Evolutionary conservation across 2,113 vertebrate species (phyloP), one percentile per base, ranked within the genome.

Genomic region (Dendropsophus ebraccatus): DNA sequence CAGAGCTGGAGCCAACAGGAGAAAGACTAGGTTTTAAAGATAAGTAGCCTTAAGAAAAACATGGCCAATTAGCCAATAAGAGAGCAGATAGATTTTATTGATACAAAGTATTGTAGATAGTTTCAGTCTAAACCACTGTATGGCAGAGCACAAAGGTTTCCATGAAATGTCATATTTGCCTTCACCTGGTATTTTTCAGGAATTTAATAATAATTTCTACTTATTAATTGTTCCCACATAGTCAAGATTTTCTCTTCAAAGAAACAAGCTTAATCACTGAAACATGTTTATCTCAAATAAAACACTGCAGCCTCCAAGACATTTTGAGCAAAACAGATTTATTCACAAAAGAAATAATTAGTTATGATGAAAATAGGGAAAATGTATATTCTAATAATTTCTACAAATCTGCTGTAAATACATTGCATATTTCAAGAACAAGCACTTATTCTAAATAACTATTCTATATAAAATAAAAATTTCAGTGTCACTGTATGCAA

Each of bases 211-310:
- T 65, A 12, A 32, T 7, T 69, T 35, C 30, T 19, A 35, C 19
- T 69, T 25, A 69, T 32, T 17, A 69, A 13, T 32, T 69, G 11
- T 69, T 47, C 3, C 10, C 72, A 74, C 72, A 25, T 21, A 14
- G n/a, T 56, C 50, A 32, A 4, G 32, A 58, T 58, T 78, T 58
- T 28, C 76, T 78, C 76, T 78, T 78, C 76, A 78, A 58, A 78
- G 30, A 11, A 21, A 78, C 11, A 54, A 58, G 32, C 76, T 56
- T 50, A 78, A 37, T 32, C 25, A 32, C 30, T 21, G 6, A 56
- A 35, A 35, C 30, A 35, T 35, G 37, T 78, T 58, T 78, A 78
- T 78, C 76, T 54, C 28, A 54, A 77, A 77, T 54, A n/a, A 77
- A 77, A 77, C 75, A 77, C 49, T 37, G 21, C 56, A 50, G 37